phyloP scores from a whole-genome alignment of 2,888 invertebrate genomes.

The Tenthredo distinguenda region DNA sequence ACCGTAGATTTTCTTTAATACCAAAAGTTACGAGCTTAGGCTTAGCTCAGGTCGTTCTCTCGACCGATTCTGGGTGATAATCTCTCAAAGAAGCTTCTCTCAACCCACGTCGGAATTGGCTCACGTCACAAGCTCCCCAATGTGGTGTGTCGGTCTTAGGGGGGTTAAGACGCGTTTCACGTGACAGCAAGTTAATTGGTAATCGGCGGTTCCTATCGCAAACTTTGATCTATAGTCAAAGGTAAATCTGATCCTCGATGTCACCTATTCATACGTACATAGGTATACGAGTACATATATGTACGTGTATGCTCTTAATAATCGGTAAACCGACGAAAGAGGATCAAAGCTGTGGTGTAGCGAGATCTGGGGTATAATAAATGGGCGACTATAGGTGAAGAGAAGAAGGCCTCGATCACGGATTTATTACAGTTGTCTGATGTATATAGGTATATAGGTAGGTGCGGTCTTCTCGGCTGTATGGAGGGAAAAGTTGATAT shows the following conservation, averaged over 20 bases:
- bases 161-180: slow-evolving; percentile 8
- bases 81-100: slow-evolving; percentile 27
- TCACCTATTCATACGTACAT: not conserved
- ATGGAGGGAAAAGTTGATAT: not conserved
- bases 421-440: slow-evolving; percentile 37
- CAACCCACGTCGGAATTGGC: slow-evolving; percentile 17
- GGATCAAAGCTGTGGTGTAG: not conserved
- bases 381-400: not conserved
- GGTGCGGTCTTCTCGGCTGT: slow-evolving; percentile 6
- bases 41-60: not conserved
- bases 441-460: not conserved
- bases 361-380: not conserved
- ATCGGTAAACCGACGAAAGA: slow-evolving; percentile 8
- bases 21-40: slow-evolving; percentile 20
- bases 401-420: not conserved
- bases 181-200: slow-evolving; percentile 16
- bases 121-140: not conserved
- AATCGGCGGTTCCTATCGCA: slow-evolving; percentile 13
- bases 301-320: not conserved
- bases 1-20: not conserved
- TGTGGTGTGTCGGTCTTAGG: not conserved
- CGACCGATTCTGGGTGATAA: slow-evolving; percentile 22
- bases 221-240: slow-evolving; percentile 25
- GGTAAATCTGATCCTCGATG: not conserved
- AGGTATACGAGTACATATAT: no score